Conservation (phyloP, 2,888 invertebrate genomes). For the Xanthia togata region DNA sequence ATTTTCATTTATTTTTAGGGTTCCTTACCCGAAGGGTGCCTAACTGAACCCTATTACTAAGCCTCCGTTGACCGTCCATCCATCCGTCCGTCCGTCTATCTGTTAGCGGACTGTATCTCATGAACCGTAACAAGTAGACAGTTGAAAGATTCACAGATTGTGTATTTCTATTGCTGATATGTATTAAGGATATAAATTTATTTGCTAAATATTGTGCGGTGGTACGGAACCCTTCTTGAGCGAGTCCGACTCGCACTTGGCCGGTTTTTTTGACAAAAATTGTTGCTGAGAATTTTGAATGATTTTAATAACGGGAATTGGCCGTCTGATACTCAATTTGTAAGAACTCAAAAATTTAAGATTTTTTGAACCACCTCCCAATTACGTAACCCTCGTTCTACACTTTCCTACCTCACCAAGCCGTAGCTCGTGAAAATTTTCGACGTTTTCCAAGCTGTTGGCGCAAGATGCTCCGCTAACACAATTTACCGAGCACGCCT, state of each 20-base stretch:
- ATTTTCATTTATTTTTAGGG: background rate
- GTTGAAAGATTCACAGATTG: too few species aligned
- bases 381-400: slow-evolving; percentile 21
- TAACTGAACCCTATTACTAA: too few species aligned
- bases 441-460: slow-evolving; percentile 71
- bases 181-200: too few species aligned
- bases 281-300: background rate
- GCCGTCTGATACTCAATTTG: background rate
- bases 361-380: background rate
- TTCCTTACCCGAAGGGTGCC: too few species aligned
- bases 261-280: background rate
- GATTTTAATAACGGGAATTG: background rate
- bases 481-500: slow-evolving; percentile 74
- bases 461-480: slow-evolving; percentile 73
- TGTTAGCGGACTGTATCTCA: too few species aligned
- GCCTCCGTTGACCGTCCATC: too few species aligned
- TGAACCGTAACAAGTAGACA: too few species aligned
- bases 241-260: too few species aligned
- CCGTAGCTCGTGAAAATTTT: slow-evolving; percentile 70
- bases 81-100: too few species aligned
- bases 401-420: slow-evolving; percentile 30
- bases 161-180: too few species aligned
- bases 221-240: too few species aligned
- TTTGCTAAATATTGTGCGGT: too few species aligned
- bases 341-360: background rate